Evolutionary conservation across 2,797 vertebrate genomes (phyloP).

Genomic region (Danio kyathit): DNA sequence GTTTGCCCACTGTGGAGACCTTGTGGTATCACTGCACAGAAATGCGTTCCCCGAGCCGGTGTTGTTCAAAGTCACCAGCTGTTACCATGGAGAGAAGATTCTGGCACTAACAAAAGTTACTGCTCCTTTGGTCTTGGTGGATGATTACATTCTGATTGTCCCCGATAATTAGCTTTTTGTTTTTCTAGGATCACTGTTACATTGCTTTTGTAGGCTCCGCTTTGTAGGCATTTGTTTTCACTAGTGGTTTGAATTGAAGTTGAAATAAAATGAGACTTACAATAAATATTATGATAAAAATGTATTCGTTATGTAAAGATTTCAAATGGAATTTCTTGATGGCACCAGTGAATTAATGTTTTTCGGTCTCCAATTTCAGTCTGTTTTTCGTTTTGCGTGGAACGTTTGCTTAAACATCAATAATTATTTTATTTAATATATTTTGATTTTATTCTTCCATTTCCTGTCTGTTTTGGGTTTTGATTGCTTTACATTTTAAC

Average conservation of each 20-base stretch:
- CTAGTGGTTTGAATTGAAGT: background rate
- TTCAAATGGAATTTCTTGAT: too few species aligned
- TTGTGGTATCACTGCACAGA: slow-evolving; percentile 73
- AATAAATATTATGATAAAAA: too few species aligned
- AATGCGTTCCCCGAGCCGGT: slow-evolving; percentile 70
- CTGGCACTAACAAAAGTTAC: slow-evolving; percentile 53
- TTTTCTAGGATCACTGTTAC: slow-evolving; percentile 26
- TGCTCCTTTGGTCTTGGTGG: slow-evolving; percentile 47
- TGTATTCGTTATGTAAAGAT: too few species aligned
- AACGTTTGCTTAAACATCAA: too few species aligned
- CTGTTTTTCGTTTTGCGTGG: too few species aligned
- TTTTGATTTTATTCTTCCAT: too few species aligned
- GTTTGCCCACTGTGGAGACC: slow-evolving; percentile 70
- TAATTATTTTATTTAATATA: too few species aligned
- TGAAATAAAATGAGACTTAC: too few species aligned
- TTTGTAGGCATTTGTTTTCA: background rate
- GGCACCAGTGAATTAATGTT: too few species aligned
- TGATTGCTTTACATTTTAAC: too few species aligned
- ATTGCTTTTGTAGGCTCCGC: background rate
- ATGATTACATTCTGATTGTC: slow-evolving; percentile 40
- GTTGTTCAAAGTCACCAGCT: slow-evolving; percentile 71
- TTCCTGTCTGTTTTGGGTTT: too few species aligned
- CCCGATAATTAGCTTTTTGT: background rate
- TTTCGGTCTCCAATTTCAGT: too few species aligned
- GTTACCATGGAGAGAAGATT: slow-evolving; percentile 71